These are phyloP conservation scores for Branchellion lobata DNA, from an alignment of 2,888 invertebrate species.

Conservation along the genomic window DNA sequence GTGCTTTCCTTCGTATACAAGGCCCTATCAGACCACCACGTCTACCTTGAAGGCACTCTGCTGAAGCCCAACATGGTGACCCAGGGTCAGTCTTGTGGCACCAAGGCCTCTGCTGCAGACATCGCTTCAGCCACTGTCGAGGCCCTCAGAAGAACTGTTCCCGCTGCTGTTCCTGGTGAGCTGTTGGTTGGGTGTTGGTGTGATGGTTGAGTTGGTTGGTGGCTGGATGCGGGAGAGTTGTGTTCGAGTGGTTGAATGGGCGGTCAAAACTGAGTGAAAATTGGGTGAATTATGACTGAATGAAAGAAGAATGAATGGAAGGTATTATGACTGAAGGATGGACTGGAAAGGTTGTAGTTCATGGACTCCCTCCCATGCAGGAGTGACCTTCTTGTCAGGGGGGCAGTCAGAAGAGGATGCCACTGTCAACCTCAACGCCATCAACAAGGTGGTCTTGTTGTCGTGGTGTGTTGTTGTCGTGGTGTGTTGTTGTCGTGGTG, in stretches of 20 bases:
- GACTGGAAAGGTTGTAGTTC: neutral
- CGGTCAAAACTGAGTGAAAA: neutral
- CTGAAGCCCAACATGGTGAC: constrained; percentile 99
- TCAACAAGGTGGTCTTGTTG: constrained; percentile 84
- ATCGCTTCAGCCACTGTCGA: constrained; percentile 89
- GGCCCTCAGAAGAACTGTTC: constrained; percentile 88
- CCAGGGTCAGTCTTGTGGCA: constrained; percentile 74
- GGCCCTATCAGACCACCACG: constrained; percentile 92
- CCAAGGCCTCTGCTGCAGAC: constrained; percentile 77
- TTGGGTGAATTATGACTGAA: neutral
- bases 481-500: no score
- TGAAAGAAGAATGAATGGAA: neutral
- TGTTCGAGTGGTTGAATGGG: neutral
- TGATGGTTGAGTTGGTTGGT: no score
- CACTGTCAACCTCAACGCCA: constrained; percentile 90
- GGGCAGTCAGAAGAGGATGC: constrained; percentile 98
- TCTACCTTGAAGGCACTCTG: constrained; percentile 93
- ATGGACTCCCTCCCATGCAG: constrained; percentile 63
- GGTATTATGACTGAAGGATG: no score
- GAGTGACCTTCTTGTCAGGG: constrained; percentile 94
- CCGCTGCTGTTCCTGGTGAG: constrained; percentile 86
- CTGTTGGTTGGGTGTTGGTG: neutral
- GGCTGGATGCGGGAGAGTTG: neutral
- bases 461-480: no score
- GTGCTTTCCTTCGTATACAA: constrained; percentile 95